Evolutionary conservation across 2,888 invertebrate genomes (phyloP).

Genomic region (Heliconius cydno): DNA sequence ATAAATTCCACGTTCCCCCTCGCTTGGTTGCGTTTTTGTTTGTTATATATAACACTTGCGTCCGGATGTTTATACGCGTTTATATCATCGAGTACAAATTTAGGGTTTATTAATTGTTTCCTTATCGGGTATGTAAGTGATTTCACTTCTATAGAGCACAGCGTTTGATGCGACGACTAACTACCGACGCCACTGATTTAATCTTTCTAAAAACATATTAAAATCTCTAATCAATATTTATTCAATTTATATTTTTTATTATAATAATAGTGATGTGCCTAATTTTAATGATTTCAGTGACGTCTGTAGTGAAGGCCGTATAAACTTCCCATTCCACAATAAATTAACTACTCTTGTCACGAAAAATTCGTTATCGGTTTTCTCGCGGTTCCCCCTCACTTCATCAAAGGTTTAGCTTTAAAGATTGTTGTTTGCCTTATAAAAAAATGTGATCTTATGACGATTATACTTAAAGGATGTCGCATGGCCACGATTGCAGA

Average conservation of each 20-base stretch:
- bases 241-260: constrained; percentile 7
- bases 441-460: constrained; percentile 83
- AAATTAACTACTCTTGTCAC: constrained; percentile 44
- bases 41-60: constrained; percentile 67
- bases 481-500: constrained; percentile 62
- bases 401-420: constrained; percentile 82
- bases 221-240: neutral
- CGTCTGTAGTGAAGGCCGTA: neutral
- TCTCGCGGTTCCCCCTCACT: constrained; percentile 59
- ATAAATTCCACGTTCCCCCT: constrained; percentile 47
- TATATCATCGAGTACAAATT: constrained; percentile 75
- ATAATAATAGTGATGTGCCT: constrained; percentile 18
- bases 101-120: constrained; percentile 64
- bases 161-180: neutral
- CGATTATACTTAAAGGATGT: constrained; percentile 78
- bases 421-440: constrained; percentile 83
- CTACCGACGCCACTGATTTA: neutral
- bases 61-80: constrained; percentile 67
- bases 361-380: constrained; percentile 66
- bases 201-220: neutral
- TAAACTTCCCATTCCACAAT: constrained; percentile 67
- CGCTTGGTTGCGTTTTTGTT: constrained; percentile 55
- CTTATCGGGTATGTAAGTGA: constrained; percentile 49
- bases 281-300: neutral
- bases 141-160: constrained; percentile 47